A percentile compares a stretch with the other conserved stretches of the same genome.
These are phyloP conservation scores for Xanthia icteritia DNA, from an alignment of 2,888 invertebrate genomes.

Conservation along the genomic window DNA sequence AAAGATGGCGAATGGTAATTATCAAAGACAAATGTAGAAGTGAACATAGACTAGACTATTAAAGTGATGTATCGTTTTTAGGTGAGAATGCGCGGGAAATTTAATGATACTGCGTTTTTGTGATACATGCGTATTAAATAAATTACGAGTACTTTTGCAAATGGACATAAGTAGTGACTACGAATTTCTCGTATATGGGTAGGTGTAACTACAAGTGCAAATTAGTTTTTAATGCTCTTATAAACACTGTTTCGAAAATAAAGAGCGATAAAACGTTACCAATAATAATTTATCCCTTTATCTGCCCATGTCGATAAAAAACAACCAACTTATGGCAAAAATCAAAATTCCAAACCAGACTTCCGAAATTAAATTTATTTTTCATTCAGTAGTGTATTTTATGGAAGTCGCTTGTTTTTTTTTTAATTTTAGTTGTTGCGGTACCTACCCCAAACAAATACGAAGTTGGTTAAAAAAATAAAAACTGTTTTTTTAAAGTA, in stretches of 20 bases:
- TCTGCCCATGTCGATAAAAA: no score
- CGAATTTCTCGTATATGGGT: conserved; percentile 25
- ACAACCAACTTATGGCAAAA: no score
- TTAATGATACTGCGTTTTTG: conserved; percentile 27
- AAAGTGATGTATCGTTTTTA: conserved; percentile 39
- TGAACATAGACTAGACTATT: conserved; percentile 37
- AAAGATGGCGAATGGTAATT: conserved; percentile 45
- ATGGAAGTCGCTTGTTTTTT: no score
- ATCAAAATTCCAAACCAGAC: no score
- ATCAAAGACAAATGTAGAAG: conserved; percentile 36
- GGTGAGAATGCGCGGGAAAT: conserved; percentile 38
- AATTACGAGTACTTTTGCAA: conserved; percentile 27
- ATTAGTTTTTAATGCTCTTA: conserved; percentile 1
- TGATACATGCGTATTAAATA: background rate
- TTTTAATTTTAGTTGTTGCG: no score
- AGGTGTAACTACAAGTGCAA: conserved; percentile 28
- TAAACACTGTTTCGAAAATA: conserved; percentile 16
- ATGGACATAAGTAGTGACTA: conserved; percentile 4
- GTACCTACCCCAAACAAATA: no score
- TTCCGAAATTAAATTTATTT: no score
- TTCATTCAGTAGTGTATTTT: no score
- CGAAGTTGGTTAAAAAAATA: no score
- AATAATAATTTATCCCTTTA: background rate
- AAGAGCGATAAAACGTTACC: background rate
- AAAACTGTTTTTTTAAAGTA: background rate